Base-by-base conservation (phyloP, 2,113 vertebrate species). In the Colossoma macropomum region DNA sequence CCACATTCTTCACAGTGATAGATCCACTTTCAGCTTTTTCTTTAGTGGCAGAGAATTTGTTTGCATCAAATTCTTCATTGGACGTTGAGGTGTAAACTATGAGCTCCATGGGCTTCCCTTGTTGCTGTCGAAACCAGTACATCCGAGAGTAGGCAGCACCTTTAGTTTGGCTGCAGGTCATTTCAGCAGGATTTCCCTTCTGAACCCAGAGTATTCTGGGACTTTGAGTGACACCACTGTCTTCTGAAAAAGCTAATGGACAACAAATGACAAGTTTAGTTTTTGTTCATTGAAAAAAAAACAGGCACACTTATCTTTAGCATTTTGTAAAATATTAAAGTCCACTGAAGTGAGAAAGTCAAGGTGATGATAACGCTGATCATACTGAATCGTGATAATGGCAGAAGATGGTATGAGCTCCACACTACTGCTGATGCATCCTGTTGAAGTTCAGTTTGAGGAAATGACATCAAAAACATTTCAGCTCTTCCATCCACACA, bases 61-160 rank as follows among this genome's bases (percentile, higher is more conserved):
- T n/a, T n/a, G n/a, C n/a, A n/a, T n/a, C n/a, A n/a, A n/a, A n/a
- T n/a, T n/a, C n/a, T n/a, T n/a, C n/a, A n/a, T n/a, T n/a, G n/a
- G n/a, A n/a, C n/a, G n/a, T n/a, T n/a, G n/a, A n/a, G n/a, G n/a
- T n/a, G n/a, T n/a, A n/a, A n/a, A n/a, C n/a, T n/a, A n/a, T n/a
- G n/a, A n/a, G n/a, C n/a, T n/a, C n/a, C n/a, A n/a, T 87, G 0
- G n/a, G 41, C 17, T 89, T 50, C 63, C 86, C 89, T 19, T 80
- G 86, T 21, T 59, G 86, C 78, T 91, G 92, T 68, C 65, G 74
- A 84, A 82, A 92, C 91, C 90, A 69, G 66, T 69, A 69, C 66
- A 69, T 69, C 4, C 23, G 3, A 9, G 11, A 62, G 34, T 75
- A 52, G 28, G 1, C 8, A 13, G 0, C 11, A 15, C 3, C n/a